Conservation (phyloP, 1,140 invertebrate genomes). For the Chymomyza costata region DNA sequence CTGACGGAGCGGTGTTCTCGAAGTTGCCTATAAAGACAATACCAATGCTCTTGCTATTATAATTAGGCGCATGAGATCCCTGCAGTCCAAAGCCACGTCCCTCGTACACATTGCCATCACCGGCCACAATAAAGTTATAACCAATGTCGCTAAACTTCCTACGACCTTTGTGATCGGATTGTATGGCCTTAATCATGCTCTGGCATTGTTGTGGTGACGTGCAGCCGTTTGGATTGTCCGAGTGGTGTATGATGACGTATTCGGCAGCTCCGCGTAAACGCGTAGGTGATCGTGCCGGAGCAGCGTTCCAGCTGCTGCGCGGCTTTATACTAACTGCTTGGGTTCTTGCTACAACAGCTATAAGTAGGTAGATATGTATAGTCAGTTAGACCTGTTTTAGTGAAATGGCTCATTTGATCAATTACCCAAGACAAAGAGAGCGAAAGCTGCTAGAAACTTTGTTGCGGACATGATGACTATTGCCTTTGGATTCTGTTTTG, state of each 20-base stretch:
- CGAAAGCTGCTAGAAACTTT: constrained; percentile 31
- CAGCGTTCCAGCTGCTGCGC: constrained; percentile 66
- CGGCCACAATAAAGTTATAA: constrained; percentile 79
- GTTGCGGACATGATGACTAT: constrained; percentile 6
- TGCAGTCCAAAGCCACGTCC: constrained; percentile 83
- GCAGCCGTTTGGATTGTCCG: constrained; percentile 79
- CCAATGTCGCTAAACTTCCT: constrained; percentile 83
- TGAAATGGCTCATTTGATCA: constrained; percentile 14
- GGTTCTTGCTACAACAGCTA: constrained; percentile 25
- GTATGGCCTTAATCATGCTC: constrained; percentile 78
- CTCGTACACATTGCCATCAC: constrained; percentile 79
- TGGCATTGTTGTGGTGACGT: constrained; percentile 76
- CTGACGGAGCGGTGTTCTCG: constrained; percentile 76
- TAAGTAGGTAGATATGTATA: constrained; percentile 3
- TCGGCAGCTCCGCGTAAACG: constrained; percentile 76
- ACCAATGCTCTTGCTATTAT: constrained; percentile 82
- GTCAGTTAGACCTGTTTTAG: constrained; percentile 3
- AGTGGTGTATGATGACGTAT: constrained; percentile 87
- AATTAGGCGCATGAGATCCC: constrained; percentile 81
- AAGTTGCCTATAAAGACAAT: constrained; percentile 81
- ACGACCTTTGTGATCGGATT: constrained; percentile 78
- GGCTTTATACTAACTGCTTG: constrained; percentile 52
- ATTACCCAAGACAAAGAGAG: constrained; percentile 46
- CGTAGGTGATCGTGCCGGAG: constrained; percentile 50
- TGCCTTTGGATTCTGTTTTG: neutral